Evolutionary conservation across 92 coral and sea anemone genomes (phyloP).

Genomic region (Parazoanthus atlanticus): DNA sequence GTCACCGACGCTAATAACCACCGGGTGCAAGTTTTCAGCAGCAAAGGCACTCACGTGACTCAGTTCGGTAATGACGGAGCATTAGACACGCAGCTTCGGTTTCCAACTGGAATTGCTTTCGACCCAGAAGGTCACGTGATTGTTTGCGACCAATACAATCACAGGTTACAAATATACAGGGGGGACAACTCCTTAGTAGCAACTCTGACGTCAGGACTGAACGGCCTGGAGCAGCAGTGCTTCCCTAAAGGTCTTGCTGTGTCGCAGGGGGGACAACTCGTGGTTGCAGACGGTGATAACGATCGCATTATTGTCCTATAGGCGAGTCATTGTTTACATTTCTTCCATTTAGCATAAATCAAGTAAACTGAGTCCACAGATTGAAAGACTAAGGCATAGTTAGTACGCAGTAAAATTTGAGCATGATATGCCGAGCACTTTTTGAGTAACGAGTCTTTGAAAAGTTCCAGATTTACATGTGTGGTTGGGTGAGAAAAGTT

Average conservation of each 20-base stretch:
- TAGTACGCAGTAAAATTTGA: too few species aligned
- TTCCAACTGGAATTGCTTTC: constrained; percentile 96
- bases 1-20: constrained; percentile 96
- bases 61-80: constrained; percentile 66
- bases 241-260: constrained; percentile 98
- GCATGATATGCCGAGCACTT: too few species aligned
- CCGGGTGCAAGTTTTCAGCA: constrained; percentile 88
- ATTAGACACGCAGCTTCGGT: constrained; percentile 71
- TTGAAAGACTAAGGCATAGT: too few species aligned
- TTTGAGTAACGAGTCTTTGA: too few species aligned
- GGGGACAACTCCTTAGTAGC: constrained; percentile 71
- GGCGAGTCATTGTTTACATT: background rate
- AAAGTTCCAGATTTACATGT: too few species aligned
- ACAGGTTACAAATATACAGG: constrained; percentile 83
- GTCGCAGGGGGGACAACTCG: constrained; percentile 78
- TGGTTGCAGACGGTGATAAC: constrained; percentile 96
- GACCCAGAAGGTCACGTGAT: constrained; percentile 91
- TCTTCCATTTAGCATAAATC: too few species aligned
- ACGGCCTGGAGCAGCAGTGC: constrained; percentile 77
- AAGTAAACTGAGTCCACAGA: too few species aligned
- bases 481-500: too few species aligned
- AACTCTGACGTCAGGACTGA: constrained; percentile 71
- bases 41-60: constrained; percentile 74
- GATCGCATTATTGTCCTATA: constrained; percentile 84
- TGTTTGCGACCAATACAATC: constrained; percentile 96